Percentiles rank a stretch among this genome's conserved stretches.
phyloP scores from a whole-genome alignment of 1,140 invertebrate species.

The Drosophila tsacasi region DNA sequence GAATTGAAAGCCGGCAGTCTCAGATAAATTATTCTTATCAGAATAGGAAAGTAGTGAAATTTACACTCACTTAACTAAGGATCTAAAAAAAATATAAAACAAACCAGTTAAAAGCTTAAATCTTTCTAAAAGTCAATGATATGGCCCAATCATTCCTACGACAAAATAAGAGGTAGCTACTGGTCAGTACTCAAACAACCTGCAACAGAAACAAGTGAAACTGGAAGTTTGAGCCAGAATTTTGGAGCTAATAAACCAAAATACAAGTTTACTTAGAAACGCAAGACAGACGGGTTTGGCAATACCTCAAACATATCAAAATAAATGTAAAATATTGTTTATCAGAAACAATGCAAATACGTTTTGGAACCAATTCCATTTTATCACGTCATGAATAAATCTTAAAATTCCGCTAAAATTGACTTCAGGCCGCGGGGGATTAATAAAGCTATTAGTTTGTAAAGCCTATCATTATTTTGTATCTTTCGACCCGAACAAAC shows the following conservation, averaged over 20 bases:
- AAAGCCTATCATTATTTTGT: constrained; percentile 12
- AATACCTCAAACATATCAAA: neutral
- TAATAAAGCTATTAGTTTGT: constrained; percentile 15
- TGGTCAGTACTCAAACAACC: neutral
- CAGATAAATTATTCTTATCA: too few species aligned
- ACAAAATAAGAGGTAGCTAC: neutral
- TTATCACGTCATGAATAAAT: constrained; percentile 5
- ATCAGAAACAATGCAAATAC: neutral
- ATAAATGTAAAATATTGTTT: neutral
- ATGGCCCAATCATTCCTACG: neutral
- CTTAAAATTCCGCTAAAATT: neutral
- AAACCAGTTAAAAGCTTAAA: too few species aligned
- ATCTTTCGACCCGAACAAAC: constrained; percentile 4
- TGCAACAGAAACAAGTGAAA: constrained; percentile 11
- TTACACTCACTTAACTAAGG: too few species aligned
- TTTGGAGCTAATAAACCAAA: neutral
- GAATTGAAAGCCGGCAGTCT: too few species aligned
- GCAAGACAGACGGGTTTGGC: neutral
- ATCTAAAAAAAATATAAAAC: too few species aligned
- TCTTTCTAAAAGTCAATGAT: neutral
- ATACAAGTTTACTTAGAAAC: neutral
- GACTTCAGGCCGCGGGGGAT: neutral
- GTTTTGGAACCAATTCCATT: neutral
- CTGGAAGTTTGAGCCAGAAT: constrained; percentile 4
- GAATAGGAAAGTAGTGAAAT: too few species aligned